Conservation (phyloP, 2,113 vertebrate species). For the Saguinus imperator region DNA sequence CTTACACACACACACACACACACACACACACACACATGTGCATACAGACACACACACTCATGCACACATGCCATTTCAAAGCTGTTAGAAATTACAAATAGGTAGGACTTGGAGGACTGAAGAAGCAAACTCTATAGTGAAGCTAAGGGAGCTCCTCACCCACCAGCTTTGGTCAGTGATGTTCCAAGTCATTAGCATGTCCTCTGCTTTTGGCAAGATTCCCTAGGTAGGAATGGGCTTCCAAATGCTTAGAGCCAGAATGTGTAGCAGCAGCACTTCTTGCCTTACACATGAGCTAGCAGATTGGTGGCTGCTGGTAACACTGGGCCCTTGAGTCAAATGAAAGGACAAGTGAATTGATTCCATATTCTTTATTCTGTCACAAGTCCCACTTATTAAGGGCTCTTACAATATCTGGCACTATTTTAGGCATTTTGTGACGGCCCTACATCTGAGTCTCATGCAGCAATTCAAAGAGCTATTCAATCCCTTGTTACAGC, state of each 20-base stretch:
- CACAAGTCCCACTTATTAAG: constrained; percentile 37
- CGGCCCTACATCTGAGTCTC: constrained; percentile 11
- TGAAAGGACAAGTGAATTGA: constrained; percentile 51
- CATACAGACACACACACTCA: background rate
- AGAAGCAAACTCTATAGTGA: background rate
- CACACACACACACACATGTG: background rate
- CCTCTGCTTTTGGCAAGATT: constrained; percentile 1
- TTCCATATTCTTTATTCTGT: constrained; percentile 39
- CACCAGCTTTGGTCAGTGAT: background rate
- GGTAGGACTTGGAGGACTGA: background rate
- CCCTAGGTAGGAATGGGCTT: background rate
- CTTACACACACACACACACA: background rate
- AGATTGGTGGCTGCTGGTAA: background rate
- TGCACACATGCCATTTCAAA: background rate
- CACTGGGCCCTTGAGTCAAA: constrained; percentile 40
- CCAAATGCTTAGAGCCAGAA: constrained; percentile 22
- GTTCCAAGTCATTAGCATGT: constrained; percentile 30
- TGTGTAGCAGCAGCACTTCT: background rate
- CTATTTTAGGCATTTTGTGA: constrained; percentile 3
- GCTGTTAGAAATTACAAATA: background rate
- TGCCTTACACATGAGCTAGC: constrained; percentile 45
- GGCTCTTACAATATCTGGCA: constrained; percentile 48
- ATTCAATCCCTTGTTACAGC: constrained; percentile 45
- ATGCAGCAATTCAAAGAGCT: constrained; percentile 57
- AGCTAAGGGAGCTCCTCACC: background rate